Percentiles rank a stretch among this genome's conserved stretches.
Evolutionary conservation across 64 coral and sea anemone species (phyloP).

Genomic region (Stichodactyla helianthus): DNA sequence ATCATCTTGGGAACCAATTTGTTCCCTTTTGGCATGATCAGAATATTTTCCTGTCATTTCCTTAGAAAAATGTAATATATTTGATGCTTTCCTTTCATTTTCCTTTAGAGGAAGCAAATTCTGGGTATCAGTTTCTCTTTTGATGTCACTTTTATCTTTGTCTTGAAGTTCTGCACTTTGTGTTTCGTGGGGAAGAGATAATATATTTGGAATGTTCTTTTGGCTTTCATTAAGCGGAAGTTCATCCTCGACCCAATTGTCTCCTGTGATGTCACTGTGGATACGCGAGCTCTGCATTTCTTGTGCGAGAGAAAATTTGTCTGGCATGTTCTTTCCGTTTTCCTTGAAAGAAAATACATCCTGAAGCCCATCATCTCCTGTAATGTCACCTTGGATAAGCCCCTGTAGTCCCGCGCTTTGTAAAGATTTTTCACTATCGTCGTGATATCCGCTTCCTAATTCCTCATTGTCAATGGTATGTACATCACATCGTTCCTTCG

Average conservation of each 20-base stretch:
- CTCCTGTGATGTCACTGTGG: not conserved
- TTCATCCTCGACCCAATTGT: not conserved
- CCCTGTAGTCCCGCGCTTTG: not conserved
- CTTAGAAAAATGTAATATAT: not conserved
- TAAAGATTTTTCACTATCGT: not conserved
- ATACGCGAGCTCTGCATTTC: not conserved
- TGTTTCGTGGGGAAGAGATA: not conserved
- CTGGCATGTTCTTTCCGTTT: too few relatives aligned
- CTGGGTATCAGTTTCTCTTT: not conserved
- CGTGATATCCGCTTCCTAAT: not conserved
- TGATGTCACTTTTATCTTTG: not conserved
- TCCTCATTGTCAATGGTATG: not conserved
- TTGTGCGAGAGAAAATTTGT: too few relatives aligned
- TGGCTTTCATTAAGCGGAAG: not conserved
- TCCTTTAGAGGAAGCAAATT: not conserved
- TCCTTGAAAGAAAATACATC: not conserved
- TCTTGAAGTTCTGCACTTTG: not conserved
- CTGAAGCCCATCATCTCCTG: not conserved
- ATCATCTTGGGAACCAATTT: not conserved
- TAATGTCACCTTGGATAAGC: not conserved
- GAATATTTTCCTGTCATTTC: not conserved
- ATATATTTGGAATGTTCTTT: not conserved
- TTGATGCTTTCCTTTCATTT: not conserved
- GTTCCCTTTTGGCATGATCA: not conserved
- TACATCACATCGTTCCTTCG: not conserved